Evolutionary conservation across 2,113 vertebrate species (phyloP), one percentile per base, ranked within the genome.

Genomic region (Mirza zaza): DNA sequence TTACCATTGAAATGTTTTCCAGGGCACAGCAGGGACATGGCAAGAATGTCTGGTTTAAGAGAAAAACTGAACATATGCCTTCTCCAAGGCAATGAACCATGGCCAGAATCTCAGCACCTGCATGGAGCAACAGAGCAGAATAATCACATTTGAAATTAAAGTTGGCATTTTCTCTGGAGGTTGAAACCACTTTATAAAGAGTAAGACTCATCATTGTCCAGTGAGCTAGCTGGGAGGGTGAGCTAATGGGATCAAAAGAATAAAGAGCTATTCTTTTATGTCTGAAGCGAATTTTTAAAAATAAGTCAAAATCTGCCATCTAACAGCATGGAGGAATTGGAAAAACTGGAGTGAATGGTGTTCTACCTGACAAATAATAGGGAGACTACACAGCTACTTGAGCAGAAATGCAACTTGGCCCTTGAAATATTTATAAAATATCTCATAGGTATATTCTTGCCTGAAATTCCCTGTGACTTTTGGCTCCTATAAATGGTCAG

Each of bases 91-190:
- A 96, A 42, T 76, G 83, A 96, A 67, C 68, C 50, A 9, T 65
- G 79, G 10, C 48, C 71, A 63, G 34, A 85, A 67, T 89, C 87
- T 80, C 50, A 89, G 70, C 27, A 93, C 57, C 82, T 80, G 59
- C 75, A 91, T 79, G 76, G 76, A 94, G 59, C n/a, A 80, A 77
- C 45, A 52, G 89, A 95, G 80, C 79, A 88, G 86, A 95, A 94
- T 59, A 73, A 95, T 96, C 87, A 84, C 76, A 77, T 90, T 94
- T 96, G 76, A 88, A 94, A 92, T 48, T 36, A 92, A 96, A 90
- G 29, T 67, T 55, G 91, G 6, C 27, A 42, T 91, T 96, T 70
- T 67, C 87, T 95, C 45, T 63, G 42, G 45, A 93, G 68, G 10
- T 34, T 73, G 13, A 73, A 93, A 68, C 14, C 11, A 45, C 17